Evolutionary conservation across 2,888 invertebrate genomes (phyloP), one percentile per base, ranked within the genome.

Genomic region (Sialis fuliginosa): DNA sequence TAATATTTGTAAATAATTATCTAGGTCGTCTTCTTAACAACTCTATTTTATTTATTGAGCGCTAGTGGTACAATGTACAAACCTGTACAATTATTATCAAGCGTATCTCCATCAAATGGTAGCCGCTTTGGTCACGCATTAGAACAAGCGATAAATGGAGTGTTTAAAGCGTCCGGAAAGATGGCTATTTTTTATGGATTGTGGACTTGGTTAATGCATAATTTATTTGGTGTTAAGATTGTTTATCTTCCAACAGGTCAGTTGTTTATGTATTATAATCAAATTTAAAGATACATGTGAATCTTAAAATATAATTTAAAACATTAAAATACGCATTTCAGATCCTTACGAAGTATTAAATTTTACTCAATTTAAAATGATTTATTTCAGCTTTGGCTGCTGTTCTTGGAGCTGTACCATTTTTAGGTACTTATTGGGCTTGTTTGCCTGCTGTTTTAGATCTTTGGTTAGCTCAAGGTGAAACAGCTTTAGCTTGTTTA

Each of bases 151-250:
- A 81, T 91, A 47, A 92, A 91, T 55, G 91, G 92, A 55, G 97
- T 98, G 9, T 89, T 98, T 62, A 79, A 88, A 49, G 95, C 96
- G 0, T 93, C 96, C 3, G 84, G 95, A 57, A 98, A 97, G 69
- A 89, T 97, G 79, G 89, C 93, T 1, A 72, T 87, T 0, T 98
- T 98, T 68, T 97, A 98, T 62, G 97, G 96, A 0, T 72, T 97
- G 52, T 98, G 96, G 80, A 97, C 97, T 0, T 98, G 96, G 92
- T 77, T 97, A 51, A 86, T 92, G 45, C 97, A 98, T 64, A 91
- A 89, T 53, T 69, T 97, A 8, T 96, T 97, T 62, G 88, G 88
- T 48, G 87, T 86, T 4, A 89, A 91, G 64, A 88, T 98, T 50
- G 89, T 97, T 34, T 97, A 95, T 64, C 73, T 97, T 52, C 96